A percentile compares a stretch with the other conserved stretches of the same genome.
Conservation (phyloP, 30 jellyfish, hydroid and myxozoan species). For the Sanderia malayensis region DNA sequence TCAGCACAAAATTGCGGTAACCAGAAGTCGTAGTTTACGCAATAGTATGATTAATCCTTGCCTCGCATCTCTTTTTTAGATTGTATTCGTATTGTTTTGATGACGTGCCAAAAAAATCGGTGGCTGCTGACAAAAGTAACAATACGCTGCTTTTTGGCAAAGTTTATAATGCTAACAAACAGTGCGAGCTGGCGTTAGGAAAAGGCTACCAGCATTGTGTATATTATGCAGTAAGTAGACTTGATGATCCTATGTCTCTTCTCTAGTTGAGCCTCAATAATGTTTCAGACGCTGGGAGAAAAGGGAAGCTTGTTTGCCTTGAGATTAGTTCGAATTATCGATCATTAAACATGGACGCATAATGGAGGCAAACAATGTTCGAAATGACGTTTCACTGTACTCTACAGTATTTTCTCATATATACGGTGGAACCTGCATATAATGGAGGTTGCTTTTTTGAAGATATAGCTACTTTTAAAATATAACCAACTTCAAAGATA, state of each 20-base stretch:
- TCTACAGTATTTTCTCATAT: too few relatives aligned
- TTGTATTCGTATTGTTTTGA: slow-evolving; percentile 66
- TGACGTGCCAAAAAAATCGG: too few relatives aligned
- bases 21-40: too few relatives aligned
- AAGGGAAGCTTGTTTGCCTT: neutral
- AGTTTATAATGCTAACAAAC: slow-evolving; percentile 74
- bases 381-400: neutral
- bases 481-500: too few relatives aligned
- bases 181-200: slow-evolving; percentile 75
- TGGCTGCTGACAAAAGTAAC: too few relatives aligned
- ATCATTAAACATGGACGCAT: neutral
- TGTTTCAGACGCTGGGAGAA: neutral
- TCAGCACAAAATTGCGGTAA: too few relatives aligned
- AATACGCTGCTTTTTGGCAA: slow-evolving; percentile 63
- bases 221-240: slow-evolving; percentile 28
- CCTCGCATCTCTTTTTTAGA: too few relatives aligned
- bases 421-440: too few relatives aligned
- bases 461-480: too few relatives aligned
- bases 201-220: slow-evolving; percentile 46
- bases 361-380: neutral
- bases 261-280: neutral
- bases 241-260: too few relatives aligned
- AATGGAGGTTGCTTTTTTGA: too few relatives aligned
- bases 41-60: too few relatives aligned
- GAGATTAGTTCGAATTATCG: neutral